These are phyloP conservation scores for Meda fulgida DNA, from an alignment of 2,797 vertebrate genomes.

Conservation along the genomic window DNA sequence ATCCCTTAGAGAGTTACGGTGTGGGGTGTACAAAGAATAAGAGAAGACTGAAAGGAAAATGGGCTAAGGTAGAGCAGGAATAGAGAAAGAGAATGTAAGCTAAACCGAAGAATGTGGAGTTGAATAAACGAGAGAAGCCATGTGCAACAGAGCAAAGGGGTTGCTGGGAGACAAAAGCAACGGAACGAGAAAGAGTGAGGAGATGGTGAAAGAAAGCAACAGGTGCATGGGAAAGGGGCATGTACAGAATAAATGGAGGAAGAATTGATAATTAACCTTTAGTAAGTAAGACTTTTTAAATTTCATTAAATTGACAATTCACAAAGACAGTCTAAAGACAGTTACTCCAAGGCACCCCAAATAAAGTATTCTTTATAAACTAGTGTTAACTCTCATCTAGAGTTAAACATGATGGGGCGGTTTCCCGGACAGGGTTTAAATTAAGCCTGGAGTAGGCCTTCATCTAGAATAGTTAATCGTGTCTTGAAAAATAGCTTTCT, in stretches of 20 bases:
- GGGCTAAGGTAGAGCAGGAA: slow-evolving; percentile 1
- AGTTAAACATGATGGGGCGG: too few species aligned
- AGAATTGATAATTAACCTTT: background rate
- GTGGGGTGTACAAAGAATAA: slow-evolving; percentile 3
- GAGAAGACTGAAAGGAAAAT: background rate
- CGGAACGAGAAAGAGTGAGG: background rate
- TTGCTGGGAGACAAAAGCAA: slow-evolving; percentile 51
- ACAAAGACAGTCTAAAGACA: background rate
- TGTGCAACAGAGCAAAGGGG: slow-evolving; percentile 26
- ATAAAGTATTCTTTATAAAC: background rate
- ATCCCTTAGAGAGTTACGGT: background rate
- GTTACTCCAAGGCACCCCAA: background rate
- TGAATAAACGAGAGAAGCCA: slow-evolving; percentile 28
- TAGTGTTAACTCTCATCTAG: too few species aligned
- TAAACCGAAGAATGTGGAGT: slow-evolving; percentile 3
- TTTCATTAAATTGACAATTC: too few species aligned
- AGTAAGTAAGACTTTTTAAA: too few species aligned
- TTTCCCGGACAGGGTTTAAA: too few species aligned
- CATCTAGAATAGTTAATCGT: too few species aligned
- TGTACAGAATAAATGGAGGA: background rate
- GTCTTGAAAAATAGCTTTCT: too few species aligned
- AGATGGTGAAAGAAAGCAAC: slow-evolving; percentile 1
- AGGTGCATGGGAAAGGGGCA: slow-evolving; percentile 3
- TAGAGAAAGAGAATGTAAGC: background rate
- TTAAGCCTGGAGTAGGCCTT: too few species aligned